phyloP scores from a whole-genome alignment of 2,888 invertebrate species.

The Maniola hyperantus region DNA sequence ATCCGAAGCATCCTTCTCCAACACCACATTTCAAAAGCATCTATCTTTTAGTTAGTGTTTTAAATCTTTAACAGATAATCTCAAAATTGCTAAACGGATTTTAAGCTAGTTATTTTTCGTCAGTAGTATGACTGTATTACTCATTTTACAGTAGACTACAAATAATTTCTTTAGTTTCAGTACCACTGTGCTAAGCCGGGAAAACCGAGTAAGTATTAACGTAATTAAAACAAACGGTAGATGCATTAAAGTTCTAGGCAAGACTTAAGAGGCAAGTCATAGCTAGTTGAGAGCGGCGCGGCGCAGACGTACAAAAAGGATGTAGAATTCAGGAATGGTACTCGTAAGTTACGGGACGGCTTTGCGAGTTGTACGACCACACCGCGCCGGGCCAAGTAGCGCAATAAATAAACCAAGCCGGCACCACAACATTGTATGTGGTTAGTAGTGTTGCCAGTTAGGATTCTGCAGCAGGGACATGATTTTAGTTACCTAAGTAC shows the following conservation, averaged over 20 bases:
- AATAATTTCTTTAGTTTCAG: too few species aligned
- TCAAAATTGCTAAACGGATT: too few species aligned
- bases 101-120: too few species aligned
- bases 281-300: slow-evolving; percentile 37
- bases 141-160: too few species aligned
- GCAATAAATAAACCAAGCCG: slow-evolving; percentile 43
- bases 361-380: slow-evolving; percentile 48
- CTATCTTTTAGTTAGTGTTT: too few species aligned
- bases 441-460: slow-evolving; percentile 29
- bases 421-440: slow-evolving; percentile 50
- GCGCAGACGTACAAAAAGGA: slow-evolving; percentile 67
- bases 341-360: slow-evolving; percentile 48
- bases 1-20: too few species aligned
- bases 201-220: neutral
- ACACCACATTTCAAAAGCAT: too few species aligned
- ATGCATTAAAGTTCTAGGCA: slow-evolving; percentile 8
- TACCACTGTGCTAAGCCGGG: too few species aligned
- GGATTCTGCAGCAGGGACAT: neutral
- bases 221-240: slow-evolving; percentile 1
- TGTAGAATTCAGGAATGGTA: slow-evolving; percentile 48
- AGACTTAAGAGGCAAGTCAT: neutral
- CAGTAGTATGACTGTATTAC: too few species aligned
- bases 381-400: slow-evolving; percentile 40
- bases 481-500: neutral
- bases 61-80: too few species aligned